These are phyloP conservation scores for Heliangelus exortis DNA, from an alignment of 2,797 vertebrate genomes.

Conservation along the genomic window DNA sequence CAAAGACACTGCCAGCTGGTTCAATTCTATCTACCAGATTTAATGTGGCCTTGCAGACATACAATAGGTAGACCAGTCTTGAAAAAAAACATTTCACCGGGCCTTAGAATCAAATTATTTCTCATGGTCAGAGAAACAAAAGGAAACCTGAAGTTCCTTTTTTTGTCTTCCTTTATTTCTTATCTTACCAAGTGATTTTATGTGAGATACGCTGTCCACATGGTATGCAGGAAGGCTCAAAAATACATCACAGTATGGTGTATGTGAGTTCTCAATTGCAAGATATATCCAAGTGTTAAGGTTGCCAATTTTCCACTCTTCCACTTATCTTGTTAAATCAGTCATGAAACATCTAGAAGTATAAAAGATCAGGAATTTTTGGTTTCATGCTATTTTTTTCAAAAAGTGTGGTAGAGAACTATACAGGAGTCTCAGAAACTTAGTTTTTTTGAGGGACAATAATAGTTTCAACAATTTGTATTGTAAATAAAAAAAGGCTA, in stretches of 20 bases:
- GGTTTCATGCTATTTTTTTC: not conserved
- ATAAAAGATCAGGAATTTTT: not conserved
- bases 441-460: not conserved
- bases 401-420: not conserved
- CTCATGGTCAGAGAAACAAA: not conserved
- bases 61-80: not conserved
- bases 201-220: not conserved
- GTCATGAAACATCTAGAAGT: slow-evolving; percentile 17
- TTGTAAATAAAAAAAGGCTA: not conserved
- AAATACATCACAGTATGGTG: slow-evolving; percentile 16
- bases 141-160: not conserved
- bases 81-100: not conserved
- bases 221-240: slow-evolving; percentile 1
- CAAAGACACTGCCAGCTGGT: slow-evolving; percentile 47
- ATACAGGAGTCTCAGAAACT: not conserved
- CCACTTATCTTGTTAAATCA: slow-evolving; percentile 46
- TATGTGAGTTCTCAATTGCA: slow-evolving; percentile 25
- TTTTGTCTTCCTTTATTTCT: not conserved
- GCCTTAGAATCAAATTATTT: not conserved
- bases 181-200: not conserved
- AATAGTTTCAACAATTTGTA: not conserved
- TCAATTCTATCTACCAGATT: not conserved
- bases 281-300: slow-evolving; percentile 6
- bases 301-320: slow-evolving; percentile 49
- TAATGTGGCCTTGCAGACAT: not conserved